A percentile compares a stretch with the other conserved stretches of the same genome.
phyloP scores from a whole-genome alignment of 2,888 invertebrate genomes.

The Parascotia fuliginaria region DNA sequence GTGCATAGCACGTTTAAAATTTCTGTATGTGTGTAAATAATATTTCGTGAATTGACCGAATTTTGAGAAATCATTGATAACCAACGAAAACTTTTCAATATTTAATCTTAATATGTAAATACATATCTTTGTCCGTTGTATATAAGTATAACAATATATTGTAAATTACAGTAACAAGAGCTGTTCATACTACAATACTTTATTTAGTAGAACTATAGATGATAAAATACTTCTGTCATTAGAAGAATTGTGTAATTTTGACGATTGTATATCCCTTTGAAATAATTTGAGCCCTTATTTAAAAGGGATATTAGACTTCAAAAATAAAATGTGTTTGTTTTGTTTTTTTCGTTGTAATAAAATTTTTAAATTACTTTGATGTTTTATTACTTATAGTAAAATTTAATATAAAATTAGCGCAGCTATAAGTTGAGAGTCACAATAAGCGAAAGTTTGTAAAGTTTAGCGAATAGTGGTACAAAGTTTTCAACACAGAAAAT shows the following conservation, averaged over 20 bases:
- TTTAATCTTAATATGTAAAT: constrained; percentile 58
- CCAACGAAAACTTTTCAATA: constrained; percentile 59
- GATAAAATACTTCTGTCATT: constrained; percentile 30
- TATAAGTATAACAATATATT: constrained; percentile 50
- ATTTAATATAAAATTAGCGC: not conserved
- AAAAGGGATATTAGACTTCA: constrained; percentile 78
- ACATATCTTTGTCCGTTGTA: constrained; percentile 72
- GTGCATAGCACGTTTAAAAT: constrained; percentile 70
- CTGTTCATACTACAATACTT: constrained; percentile 36
- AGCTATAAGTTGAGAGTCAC: not conserved
- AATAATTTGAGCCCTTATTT: constrained; percentile 85
- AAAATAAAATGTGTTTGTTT: constrained; percentile 43
- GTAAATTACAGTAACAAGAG: constrained; percentile 44
- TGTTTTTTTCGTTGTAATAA: constrained; percentile 58
- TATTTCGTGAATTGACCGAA: constrained; percentile 51
- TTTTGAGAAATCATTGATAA: constrained; percentile 56
- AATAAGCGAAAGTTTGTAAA: constrained; percentile 1
- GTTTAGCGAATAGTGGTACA: constrained; percentile 1
- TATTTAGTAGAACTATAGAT: constrained; percentile 42
- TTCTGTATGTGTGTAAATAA: constrained; percentile 57
- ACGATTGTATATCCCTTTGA: constrained; percentile 76
- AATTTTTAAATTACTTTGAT: constrained; percentile 42
- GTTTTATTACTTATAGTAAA: constrained; percentile 24
- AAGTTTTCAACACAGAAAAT: constrained; percentile 7
- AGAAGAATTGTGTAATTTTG: constrained; percentile 46